Percentiles rank a stretch among this genome's conserved stretches.
Conservation (phyloP, 2,888 invertebrate species). For the Trachelus stipa region DNA sequence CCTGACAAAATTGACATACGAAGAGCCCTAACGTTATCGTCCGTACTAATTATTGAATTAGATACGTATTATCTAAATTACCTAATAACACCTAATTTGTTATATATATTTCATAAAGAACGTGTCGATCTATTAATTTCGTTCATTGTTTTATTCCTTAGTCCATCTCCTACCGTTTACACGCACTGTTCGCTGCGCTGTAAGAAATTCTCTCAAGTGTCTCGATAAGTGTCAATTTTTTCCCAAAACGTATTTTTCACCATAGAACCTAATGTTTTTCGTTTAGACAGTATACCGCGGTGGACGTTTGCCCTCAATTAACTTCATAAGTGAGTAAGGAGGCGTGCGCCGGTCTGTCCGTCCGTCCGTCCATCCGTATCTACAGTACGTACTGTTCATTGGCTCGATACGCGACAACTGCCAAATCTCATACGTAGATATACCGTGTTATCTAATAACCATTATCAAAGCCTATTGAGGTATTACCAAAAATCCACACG, state of each 20-base stretch:
- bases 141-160: not conserved
- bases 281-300: conserved; percentile 59
- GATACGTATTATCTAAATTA: not conserved
- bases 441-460: not conserved
- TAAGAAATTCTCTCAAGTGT: not conserved
- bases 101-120: not conserved
- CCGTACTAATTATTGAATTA: not conserved
- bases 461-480: not conserved
- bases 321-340: conserved; percentile 67
- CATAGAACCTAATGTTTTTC: conserved; percentile 53
- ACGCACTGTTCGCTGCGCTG: not conserved
- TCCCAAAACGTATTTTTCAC: not conserved
- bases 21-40: not conserved
- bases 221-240: not conserved
- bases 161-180: not conserved
- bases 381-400: conserved; percentile 27
- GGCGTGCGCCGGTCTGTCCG: conserved; percentile 60
- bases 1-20: not conserved
- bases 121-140: not conserved
- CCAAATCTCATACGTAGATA: conserved; percentile 35
- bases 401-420: conserved; percentile 28
- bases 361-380: conserved; percentile 36
- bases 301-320: conserved; percentile 67
- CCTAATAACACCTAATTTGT: not conserved
- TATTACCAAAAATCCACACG: not conserved